Conservation (phyloP, 1,140 invertebrate species). For the Nebria ingens region DNA sequence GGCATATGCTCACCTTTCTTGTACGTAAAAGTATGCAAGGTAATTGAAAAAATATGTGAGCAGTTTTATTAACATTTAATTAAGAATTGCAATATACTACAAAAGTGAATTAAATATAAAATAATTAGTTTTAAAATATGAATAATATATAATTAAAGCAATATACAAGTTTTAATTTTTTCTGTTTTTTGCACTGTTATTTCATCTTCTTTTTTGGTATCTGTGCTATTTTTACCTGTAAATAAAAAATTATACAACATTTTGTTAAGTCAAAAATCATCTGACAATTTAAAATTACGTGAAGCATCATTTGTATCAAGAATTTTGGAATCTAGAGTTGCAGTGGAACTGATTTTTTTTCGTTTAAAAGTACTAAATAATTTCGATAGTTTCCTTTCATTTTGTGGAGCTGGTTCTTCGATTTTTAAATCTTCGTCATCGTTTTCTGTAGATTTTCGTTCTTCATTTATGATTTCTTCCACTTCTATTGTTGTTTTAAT, state of each 20-base stretch:
- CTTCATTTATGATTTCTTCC: not conserved
- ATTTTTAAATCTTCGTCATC: conserved; percentile 5
- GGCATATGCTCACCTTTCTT: too few relatives aligned
- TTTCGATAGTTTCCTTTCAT: not conserved
- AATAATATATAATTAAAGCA: not conserved
- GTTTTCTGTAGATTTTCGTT: not conserved
- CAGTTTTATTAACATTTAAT: conserved; percentile 1
- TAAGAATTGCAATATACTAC: not conserved
- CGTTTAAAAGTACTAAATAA: not conserved
- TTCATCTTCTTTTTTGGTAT: not conserved
- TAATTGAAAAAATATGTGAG: conserved; percentile 30
- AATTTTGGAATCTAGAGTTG: not conserved
- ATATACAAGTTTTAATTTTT: not conserved
- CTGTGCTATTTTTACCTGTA: not conserved
- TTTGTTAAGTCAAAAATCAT: not conserved
- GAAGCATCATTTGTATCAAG: not conserved
- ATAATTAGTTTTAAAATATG: not conserved
- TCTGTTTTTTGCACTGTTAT: not conserved
- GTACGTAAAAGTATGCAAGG: too few relatives aligned
- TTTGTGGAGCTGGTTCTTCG: not conserved
- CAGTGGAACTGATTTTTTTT: not conserved
- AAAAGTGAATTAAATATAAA: not conserved
- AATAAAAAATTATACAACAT: not conserved
- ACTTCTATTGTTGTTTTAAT: not conserved
- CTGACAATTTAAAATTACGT: not conserved